Evolutionary conservation across 2,888 invertebrate genomes (phyloP).

Genomic region (Phyllotreta striolata): DNA sequence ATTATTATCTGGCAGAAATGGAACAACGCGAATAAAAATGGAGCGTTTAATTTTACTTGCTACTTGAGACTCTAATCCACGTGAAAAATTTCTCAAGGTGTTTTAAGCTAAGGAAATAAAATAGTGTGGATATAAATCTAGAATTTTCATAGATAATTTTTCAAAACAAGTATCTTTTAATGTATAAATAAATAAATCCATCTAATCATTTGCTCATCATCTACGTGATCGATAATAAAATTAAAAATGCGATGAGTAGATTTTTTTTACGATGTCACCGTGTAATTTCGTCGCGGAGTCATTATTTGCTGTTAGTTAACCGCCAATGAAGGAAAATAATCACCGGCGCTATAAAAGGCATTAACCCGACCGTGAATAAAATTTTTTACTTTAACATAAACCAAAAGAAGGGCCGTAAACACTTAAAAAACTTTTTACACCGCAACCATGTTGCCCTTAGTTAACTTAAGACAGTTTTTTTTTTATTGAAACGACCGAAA

Average conservation of each 20-base stretch:
- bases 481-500: constrained; percentile 23
- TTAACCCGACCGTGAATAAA: constrained; percentile 26
- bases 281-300: too few species aligned
- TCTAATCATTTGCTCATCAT: too few species aligned
- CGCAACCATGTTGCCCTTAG: constrained; percentile 21
- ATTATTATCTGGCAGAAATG: constrained; percentile 56
- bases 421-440: constrained; percentile 27
- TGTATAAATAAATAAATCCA: too few species aligned
- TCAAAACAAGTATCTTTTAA: too few species aligned
- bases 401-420: constrained; percentile 23
- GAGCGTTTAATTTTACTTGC: constrained; percentile 52
- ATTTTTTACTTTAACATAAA: constrained; percentile 25
- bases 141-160: too few species aligned
- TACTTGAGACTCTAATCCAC: constrained; percentile 36
- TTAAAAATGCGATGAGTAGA: too few species aligned
- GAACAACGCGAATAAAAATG: constrained; percentile 50
- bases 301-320: too few species aligned
- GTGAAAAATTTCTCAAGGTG: constrained; percentile 12
- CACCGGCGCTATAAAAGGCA: constrained; percentile 2
- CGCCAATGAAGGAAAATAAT: too few species aligned
- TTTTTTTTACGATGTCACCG: too few species aligned
- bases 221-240: too few species aligned
- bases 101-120: constrained; percentile 1
- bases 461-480: constrained; percentile 12
- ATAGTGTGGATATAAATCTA: not conserved